Evolutionary conservation across 2,797 vertebrate species (phyloP).

Genomic region (Synanceia verrucosa): DNA sequence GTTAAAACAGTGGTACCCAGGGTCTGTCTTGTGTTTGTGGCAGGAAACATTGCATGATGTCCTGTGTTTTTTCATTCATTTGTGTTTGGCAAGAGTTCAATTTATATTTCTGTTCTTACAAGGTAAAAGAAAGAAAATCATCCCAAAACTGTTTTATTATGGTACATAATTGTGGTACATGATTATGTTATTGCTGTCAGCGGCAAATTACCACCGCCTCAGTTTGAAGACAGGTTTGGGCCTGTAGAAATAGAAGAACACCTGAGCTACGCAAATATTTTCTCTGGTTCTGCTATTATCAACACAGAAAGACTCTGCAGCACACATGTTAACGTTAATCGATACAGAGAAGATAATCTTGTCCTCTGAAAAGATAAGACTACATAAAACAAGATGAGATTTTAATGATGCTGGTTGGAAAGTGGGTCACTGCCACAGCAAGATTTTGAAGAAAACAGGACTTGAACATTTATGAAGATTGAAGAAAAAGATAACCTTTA

Average conservation of each 20-base stretch:
- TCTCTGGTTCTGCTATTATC: neutral
- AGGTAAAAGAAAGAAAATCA: neutral
- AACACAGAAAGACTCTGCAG: neutral
- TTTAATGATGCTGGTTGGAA: conserved; percentile 32
- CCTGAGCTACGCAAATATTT: neutral
- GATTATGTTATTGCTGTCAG: neutral
- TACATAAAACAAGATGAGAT: conserved; percentile 29
- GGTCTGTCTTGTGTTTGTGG: neutral
- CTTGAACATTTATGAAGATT: neutral
- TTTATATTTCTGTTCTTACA: neutral
- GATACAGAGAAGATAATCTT: conserved; percentile 50
- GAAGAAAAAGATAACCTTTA: conserved; percentile 20
- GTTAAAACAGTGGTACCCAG: neutral
- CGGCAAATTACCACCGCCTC: neutral
- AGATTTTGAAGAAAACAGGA: neutral
- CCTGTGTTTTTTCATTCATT: neutral
- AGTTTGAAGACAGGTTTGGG: neutral
- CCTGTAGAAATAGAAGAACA: neutral
- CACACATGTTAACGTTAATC: conserved; percentile 31
- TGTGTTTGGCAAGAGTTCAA: neutral
- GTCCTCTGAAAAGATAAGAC: conserved; percentile 49
- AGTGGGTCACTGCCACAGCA: conserved; percentile 40
- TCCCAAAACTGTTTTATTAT: neutral
- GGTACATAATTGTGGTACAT: neutral
- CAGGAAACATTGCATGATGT: neutral